phyloP scores from a whole-genome alignment of 2,888 invertebrate species.

The Acleris emargana region DNA sequence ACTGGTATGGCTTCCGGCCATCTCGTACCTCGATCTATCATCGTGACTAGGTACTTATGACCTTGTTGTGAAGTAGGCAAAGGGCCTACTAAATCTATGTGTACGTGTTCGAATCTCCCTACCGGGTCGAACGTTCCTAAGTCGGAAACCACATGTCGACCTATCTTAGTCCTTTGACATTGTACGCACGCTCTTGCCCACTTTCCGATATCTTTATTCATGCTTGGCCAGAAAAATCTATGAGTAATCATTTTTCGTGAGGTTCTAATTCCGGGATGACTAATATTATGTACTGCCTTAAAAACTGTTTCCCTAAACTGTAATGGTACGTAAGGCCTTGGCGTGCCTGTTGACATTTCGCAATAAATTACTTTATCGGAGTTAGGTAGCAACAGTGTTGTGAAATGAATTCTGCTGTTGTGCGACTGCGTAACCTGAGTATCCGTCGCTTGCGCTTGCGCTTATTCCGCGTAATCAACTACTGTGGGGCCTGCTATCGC shows the following conservation, averaged over 20 bases:
- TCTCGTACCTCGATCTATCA: not conserved
- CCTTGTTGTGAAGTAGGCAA: not conserved
- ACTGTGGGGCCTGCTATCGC: too few species aligned
- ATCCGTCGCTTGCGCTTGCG: slow-evolving; percentile 2
- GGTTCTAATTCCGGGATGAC: slow-evolving; percentile 1
- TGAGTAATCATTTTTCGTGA: slow-evolving; percentile 15
- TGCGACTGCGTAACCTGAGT: not conserved
- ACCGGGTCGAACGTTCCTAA: not conserved
- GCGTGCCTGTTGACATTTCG: slow-evolving; percentile 1
- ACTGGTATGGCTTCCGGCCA: not conserved
- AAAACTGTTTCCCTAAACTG: not conserved
- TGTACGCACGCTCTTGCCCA: not conserved
- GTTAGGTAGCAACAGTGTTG: not conserved
- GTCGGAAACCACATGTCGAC: not conserved
- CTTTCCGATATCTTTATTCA: not conserved
- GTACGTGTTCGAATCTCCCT: not conserved
- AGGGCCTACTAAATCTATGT: not conserved
- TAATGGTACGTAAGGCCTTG: not conserved
- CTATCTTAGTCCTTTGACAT: not conserved
- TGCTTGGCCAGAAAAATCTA: slow-evolving; percentile 1
- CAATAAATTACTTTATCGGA: not conserved
- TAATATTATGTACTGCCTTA: not conserved
- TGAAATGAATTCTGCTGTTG: not conserved
- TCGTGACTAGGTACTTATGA: not conserved
- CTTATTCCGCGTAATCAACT: slow-evolving; percentile 38